Conservation (phyloP, 1,140 invertebrate genomes). For the Dreissena rostriformis region DNA sequence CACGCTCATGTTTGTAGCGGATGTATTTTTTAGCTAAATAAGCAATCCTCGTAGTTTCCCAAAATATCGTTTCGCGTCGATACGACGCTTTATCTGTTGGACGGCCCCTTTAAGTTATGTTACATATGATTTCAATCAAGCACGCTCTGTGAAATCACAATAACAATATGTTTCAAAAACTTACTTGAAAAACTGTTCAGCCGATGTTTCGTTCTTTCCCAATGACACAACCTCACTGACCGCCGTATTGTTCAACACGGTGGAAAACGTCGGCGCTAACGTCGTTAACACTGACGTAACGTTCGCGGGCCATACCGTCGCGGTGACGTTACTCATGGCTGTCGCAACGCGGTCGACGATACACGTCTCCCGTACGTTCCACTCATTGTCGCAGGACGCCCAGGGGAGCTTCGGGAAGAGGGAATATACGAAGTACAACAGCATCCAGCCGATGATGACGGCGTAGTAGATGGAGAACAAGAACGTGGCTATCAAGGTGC, state of each 20-base stretch:
- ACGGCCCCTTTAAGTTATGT: too few relatives aligned
- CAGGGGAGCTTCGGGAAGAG: slow-evolving; percentile 87
- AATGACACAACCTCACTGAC: background rate
- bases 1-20: too few relatives aligned
- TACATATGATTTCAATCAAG: too few relatives aligned
- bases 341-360: slow-evolving; percentile 1
- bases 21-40: too few relatives aligned
- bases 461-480: slow-evolving; percentile 91
- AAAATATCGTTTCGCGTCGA: too few relatives aligned
- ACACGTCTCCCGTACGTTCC: slow-evolving; percentile 46
- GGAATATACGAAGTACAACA: slow-evolving; percentile 90
- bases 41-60: too few relatives aligned
- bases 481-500: slow-evolving; percentile 59
- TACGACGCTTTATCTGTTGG: too few relatives aligned
- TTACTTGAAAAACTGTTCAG: slow-evolving; percentile 42
- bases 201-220: slow-evolving; percentile 7
- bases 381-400: slow-evolving; percentile 77
- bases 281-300: background rate
- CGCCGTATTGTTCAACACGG: background rate
- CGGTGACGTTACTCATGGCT: background rate
- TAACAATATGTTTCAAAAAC: background rate
- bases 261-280: background rate
- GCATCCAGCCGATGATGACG: slow-evolving; percentile 97
- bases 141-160: too few relatives aligned
- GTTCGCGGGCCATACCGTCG: slow-evolving; percentile 27